phyloP scores from a whole-genome alignment of 2,113 vertebrate species.

The Capreolus pygargus region DNA sequence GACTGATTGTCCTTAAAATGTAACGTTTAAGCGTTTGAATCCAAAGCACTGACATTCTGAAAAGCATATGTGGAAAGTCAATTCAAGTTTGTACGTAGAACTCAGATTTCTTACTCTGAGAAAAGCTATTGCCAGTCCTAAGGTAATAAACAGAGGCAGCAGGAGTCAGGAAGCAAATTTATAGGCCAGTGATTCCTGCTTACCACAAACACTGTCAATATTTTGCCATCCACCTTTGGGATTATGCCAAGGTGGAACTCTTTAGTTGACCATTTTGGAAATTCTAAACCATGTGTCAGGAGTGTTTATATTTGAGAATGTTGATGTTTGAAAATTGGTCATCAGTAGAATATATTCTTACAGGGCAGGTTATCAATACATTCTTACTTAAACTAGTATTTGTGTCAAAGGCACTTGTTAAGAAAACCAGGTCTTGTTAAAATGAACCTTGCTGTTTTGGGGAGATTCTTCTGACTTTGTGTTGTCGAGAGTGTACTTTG shows the following conservation, averaged over 20 bases:
- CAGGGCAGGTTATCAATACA: not conserved
- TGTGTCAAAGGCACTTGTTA: not conserved
- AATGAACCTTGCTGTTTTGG: not conserved
- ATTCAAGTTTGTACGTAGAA: slow-evolving; percentile 35
- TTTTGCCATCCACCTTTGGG: not conserved
- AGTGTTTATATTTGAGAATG: slow-evolving; percentile 9
- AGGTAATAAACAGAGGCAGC: slow-evolving; percentile 15
- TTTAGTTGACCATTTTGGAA: slow-evolving; percentile 24
- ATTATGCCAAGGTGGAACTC: not conserved
- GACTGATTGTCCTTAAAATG: slow-evolving; percentile 48
- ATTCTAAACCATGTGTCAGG: not conserved
- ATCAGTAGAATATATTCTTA: not conserved
- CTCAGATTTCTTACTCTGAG: slow-evolving; percentile 46
- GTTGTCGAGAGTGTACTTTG: not conserved
- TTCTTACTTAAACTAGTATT: not conserved
- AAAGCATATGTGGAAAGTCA: slow-evolving; percentile 6
- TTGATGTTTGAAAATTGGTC: not conserved
- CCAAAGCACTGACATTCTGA: slow-evolving; percentile 20
- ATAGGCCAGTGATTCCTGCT: not conserved
- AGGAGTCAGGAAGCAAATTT: not conserved
- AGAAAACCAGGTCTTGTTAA: not conserved
- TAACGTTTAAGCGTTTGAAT: slow-evolving; percentile 48
- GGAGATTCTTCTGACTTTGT: not conserved
- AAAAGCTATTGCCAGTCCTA: slow-evolving; percentile 49
- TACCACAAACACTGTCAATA: not conserved